phyloP scores from a whole-genome alignment of 2,888 invertebrate genomes.

The Pandemis heparana region DNA sequence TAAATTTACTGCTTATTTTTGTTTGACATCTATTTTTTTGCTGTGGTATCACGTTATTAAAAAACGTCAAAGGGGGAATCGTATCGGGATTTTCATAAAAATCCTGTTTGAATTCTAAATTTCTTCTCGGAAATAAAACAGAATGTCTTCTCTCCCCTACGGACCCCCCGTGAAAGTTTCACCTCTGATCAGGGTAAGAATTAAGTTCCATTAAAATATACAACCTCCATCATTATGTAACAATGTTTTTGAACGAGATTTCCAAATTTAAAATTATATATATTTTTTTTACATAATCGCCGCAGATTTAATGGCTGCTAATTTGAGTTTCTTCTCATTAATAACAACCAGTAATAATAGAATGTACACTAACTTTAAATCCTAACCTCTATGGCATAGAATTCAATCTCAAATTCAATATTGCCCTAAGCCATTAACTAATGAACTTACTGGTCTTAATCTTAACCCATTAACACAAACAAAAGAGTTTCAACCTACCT shows the following conservation, averaged over 20 bases:
- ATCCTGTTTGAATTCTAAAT: conserved; percentile 63
- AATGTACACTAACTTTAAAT: background rate
- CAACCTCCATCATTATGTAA: conserved; percentile 64
- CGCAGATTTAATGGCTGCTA: conserved; percentile 6
- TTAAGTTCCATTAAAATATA: conserved; percentile 37
- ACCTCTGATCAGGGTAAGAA: conserved; percentile 91
- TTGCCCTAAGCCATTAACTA: too few relatives aligned
- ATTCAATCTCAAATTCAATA: too few relatives aligned
- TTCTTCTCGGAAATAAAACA: conserved; percentile 53
- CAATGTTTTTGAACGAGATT: conserved; percentile 59
- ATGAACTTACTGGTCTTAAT: too few relatives aligned
- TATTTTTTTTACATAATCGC: conserved; percentile 10
- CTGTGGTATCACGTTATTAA: conserved; percentile 29
- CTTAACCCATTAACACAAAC: too few relatives aligned
- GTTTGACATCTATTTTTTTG: conserved; percentile 22
- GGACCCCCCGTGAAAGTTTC: conserved; percentile 92
- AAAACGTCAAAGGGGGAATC: conserved; percentile 41
- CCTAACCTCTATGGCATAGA: conserved; percentile 29
- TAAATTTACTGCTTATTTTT: background rate
- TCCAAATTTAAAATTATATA: conserved; percentile 45
- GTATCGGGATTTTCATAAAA: conserved; percentile 59
- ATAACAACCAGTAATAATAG: conserved; percentile 31
- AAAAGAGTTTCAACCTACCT: too few relatives aligned
- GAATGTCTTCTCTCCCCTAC: conserved; percentile 78
- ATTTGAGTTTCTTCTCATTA: background rate